A percentile compares a stretch with the other conserved stretches of the same genome.
Conservation (phyloP, 2,797 vertebrate species). For the Gymnoscopelus microlampas region DNA sequence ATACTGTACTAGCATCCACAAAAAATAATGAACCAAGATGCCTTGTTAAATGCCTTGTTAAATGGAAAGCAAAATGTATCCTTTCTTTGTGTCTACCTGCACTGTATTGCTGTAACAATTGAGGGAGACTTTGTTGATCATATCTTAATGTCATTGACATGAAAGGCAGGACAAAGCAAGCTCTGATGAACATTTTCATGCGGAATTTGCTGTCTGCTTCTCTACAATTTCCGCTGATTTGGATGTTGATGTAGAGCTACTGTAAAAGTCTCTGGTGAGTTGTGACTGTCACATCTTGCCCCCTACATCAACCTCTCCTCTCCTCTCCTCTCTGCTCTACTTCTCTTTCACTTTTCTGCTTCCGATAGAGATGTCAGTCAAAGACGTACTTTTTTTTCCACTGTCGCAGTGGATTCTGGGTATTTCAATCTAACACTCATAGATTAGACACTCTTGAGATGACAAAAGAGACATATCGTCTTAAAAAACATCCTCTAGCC, state of each 20-base stretch:
- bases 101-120: no score
- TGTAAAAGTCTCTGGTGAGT: no score
- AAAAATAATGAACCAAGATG: no score
- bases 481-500: background rate
- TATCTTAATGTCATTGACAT: no score
- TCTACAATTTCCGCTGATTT: background rate
- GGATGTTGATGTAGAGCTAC: background rate
- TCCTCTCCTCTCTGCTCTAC: background rate
- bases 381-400: background rate
- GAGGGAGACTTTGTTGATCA: no score
- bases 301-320: background rate
- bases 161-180: no score
- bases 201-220: background rate
- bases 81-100: no score
- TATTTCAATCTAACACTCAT: background rate
- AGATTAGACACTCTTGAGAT: background rate
- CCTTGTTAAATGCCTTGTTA: no score
- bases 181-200: no score
- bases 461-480: background rate
- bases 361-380: background rate
- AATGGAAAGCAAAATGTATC: no score
- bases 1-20: background rate
- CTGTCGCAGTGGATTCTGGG: slow-evolving; percentile 1
- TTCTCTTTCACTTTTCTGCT: background rate
- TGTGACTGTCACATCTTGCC: no score